Evolutionary conservation across 1,140 invertebrate genomes (phyloP).

Genomic region (Choristoneura fumiferana): DNA sequence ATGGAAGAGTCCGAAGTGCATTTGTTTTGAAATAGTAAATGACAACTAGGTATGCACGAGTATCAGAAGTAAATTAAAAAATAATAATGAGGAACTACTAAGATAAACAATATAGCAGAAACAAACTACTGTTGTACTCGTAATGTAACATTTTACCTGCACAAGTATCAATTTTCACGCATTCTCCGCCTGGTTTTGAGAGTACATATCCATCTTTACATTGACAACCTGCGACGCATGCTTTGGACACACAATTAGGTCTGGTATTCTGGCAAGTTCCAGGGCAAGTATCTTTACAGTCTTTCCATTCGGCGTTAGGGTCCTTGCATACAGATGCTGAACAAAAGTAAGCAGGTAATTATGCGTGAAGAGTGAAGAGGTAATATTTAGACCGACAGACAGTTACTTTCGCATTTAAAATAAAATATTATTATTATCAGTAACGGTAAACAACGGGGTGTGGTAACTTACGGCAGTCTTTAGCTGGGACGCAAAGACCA

Average conservation of each 20-base stretch:
- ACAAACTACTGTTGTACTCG: no score
- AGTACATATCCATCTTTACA: slow-evolving; percentile 12
- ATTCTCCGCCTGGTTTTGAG: not conserved
- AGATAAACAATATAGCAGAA: no score
- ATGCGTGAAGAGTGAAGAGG: no score
- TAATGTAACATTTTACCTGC: not conserved
- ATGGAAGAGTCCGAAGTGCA: no score
- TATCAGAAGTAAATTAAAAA: no score
- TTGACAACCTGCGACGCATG: not conserved
- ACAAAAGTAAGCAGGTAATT: not conserved
- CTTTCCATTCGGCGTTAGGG: not conserved
- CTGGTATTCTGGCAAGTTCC: not conserved
- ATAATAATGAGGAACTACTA: no score
- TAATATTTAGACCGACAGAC: no score
- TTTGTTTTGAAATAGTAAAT: no score
- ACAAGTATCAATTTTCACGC: slow-evolving; percentile 10
- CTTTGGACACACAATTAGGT: not conserved
- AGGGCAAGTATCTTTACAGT: not conserved
- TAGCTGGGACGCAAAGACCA: not conserved
- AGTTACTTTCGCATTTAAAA: no score
- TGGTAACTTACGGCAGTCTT: not conserved
- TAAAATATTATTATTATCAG: no score
- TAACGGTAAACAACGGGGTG: no score
- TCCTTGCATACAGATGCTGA: slow-evolving; percentile 1
- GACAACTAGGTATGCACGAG: no score